These are phyloP conservation scores for Seira musarum DNA, from an alignment of 2,888 invertebrate genomes.

Conservation along the genomic window DNA sequence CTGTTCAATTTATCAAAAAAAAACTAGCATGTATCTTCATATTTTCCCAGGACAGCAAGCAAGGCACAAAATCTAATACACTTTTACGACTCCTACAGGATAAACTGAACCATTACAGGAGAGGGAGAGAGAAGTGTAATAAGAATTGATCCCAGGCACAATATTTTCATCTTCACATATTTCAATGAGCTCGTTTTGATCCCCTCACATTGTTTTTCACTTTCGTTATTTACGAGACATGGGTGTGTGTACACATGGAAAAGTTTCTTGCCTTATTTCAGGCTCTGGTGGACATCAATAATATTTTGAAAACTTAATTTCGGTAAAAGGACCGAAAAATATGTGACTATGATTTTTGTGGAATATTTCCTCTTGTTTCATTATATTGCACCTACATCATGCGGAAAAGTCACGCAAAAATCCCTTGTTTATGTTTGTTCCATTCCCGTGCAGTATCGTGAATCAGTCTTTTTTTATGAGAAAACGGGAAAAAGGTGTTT, in stretches of 20 bases:
- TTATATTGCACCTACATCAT: not conserved
- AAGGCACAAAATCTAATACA: not conserved
- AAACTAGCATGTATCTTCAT: no score
- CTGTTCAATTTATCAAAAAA: no score
- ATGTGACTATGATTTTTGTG: not conserved
- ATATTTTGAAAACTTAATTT: constrained; percentile 14
- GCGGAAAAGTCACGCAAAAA: constrained; percentile 28
- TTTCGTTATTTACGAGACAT: not conserved
- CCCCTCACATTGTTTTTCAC: no score
- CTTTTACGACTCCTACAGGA: not conserved
- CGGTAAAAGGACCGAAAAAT: constrained; percentile 16
- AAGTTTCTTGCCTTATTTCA: no score
- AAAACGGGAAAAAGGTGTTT: not conserved
- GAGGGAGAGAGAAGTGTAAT: no score
- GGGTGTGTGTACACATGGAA: no score
- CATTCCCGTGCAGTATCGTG: not conserved
- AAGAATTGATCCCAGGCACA: no score
- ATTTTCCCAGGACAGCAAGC: not conserved
- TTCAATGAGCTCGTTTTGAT: no score
- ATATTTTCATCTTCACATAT: no score
- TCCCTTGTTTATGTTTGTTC: not conserved
- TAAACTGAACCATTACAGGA: not conserved
- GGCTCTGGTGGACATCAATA: not conserved
- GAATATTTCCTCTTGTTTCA: not conserved
- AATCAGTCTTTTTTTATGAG: constrained; percentile 14